phyloP scores from a whole-genome alignment of 2,888 invertebrate species.

The Nomada lathburiana region DNA sequence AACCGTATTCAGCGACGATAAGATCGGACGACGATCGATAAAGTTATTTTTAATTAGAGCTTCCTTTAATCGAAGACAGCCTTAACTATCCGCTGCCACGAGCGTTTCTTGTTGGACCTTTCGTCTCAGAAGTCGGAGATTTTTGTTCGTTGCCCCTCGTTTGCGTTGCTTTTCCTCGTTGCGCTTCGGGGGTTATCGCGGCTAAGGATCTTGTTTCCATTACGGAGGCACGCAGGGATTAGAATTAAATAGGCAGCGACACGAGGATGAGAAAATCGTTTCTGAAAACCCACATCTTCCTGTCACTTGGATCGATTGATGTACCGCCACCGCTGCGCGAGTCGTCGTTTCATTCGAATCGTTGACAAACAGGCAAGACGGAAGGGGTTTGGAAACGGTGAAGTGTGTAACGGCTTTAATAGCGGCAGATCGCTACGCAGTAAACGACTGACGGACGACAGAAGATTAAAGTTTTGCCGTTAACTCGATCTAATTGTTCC shows the following conservation, averaged over 20 bases:
- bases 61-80: slow-evolving; percentile 6
- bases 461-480: slow-evolving; percentile 83
- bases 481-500: slow-evolving; percentile 84
- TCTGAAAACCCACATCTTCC: slow-evolving; percentile 71
- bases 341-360: slow-evolving; percentile 61
- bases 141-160: neutral
- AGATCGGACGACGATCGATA: neutral
- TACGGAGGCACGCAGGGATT: slow-evolving; percentile 23
- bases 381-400: slow-evolving; percentile 73
- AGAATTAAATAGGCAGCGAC: slow-evolving; percentile 56
- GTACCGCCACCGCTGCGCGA: slow-evolving; percentile 24
- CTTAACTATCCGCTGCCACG: slow-evolving; percentile 5
- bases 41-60: slow-evolving; percentile 6
- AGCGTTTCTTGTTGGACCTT: neutral
- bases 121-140: slow-evolving; percentile 6
- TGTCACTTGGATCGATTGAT: slow-evolving; percentile 44
- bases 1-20: neutral
- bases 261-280: slow-evolving; percentile 65
- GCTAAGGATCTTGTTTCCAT: neutral
- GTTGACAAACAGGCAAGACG: slow-evolving; percentile 61
- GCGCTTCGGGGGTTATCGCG: neutral
- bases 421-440: slow-evolving; percentile 83
- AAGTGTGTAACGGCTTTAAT: slow-evolving; percentile 82
- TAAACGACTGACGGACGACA: slow-evolving; percentile 84
- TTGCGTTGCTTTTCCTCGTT: neutral